These are phyloP conservation scores for Montipora efflorescens DNA, from an alignment of 64 coral and sea anemone species.

Conservation along the genomic window DNA sequence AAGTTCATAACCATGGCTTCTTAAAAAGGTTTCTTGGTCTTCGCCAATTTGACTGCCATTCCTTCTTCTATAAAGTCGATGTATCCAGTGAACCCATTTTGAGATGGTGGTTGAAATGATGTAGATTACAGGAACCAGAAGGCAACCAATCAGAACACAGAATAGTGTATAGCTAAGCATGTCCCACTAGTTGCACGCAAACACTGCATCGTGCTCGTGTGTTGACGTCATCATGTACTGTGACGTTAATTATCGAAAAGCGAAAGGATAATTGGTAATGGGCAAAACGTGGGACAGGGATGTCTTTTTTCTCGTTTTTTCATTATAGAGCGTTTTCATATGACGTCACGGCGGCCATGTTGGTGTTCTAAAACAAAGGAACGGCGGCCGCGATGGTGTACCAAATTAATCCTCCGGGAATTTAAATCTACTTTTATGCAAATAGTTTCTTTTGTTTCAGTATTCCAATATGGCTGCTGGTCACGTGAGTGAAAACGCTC, in stretches of 20 bases:
- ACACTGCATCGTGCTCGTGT: not conserved
- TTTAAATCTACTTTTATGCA: too few relatives aligned
- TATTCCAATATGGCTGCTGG: too few relatives aligned
- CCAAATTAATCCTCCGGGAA: too few relatives aligned
- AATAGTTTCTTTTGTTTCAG: too few relatives aligned
- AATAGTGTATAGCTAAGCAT: constrained; percentile 12
- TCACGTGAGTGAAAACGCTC: too few relatives aligned
- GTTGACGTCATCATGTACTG: not conserved
- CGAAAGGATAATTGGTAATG: not conserved
- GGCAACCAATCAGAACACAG: constrained; percentile 33
- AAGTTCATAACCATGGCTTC: constrained; percentile 64
- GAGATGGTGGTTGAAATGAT: not conserved
- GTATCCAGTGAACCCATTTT: not conserved
- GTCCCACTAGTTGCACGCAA: not conserved
- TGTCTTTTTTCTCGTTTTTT: too few relatives aligned
- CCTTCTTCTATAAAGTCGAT: not conserved
- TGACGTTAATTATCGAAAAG: not conserved
- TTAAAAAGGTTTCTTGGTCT: constrained; percentile 14
- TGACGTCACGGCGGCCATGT: too few relatives aligned
- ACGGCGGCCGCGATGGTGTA: too few relatives aligned
- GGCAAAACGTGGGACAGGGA: too few relatives aligned
- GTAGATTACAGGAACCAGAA: constrained; percentile 24
- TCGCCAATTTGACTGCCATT: not conserved
- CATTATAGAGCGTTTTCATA: too few relatives aligned
- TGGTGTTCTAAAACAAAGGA: too few relatives aligned